Percentiles rank a stretch among this genome's conserved stretches.
Conservation (phyloP, 2,797 vertebrate genomes). For the Phrynocephalus guinanensis region DNA sequence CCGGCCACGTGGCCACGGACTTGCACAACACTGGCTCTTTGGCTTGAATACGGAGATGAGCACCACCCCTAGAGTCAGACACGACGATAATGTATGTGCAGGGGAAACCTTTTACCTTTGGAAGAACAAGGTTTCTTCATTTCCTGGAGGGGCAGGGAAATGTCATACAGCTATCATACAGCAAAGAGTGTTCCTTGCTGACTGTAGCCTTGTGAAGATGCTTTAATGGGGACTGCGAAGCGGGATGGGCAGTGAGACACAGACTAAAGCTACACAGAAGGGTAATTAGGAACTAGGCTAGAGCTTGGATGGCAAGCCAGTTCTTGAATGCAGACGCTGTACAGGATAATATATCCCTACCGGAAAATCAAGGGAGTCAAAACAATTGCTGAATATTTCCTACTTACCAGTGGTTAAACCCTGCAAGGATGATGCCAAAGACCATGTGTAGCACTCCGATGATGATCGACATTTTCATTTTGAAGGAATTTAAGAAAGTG, state of each 20-base stretch:
- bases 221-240: not conserved
- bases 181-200: not conserved
- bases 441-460: constrained; percentile 94
- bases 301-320: not conserved
- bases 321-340: not conserved
- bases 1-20: too few species aligned
- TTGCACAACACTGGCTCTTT: too few species aligned
- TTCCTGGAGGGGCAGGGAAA: not conserved
- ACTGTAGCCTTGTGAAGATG: not conserved
- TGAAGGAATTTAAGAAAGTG: constrained; percentile 96
- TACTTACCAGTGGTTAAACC: constrained; percentile 97
- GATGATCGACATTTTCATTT: constrained; percentile 99
- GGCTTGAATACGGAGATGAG: too few species aligned
- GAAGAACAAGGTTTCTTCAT: not conserved
- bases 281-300: not conserved
- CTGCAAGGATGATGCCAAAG: constrained; percentile 91
- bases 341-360: not conserved
- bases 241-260: too few species aligned
- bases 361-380: not conserved
- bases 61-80: too few species aligned
- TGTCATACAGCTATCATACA: too few species aligned
- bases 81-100: too few species aligned
- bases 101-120: not conserved
- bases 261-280: not conserved
- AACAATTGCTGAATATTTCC: not conserved